Conservation (phyloP, 2,113 vertebrate species). For the Melospiza georgiana region DNA sequence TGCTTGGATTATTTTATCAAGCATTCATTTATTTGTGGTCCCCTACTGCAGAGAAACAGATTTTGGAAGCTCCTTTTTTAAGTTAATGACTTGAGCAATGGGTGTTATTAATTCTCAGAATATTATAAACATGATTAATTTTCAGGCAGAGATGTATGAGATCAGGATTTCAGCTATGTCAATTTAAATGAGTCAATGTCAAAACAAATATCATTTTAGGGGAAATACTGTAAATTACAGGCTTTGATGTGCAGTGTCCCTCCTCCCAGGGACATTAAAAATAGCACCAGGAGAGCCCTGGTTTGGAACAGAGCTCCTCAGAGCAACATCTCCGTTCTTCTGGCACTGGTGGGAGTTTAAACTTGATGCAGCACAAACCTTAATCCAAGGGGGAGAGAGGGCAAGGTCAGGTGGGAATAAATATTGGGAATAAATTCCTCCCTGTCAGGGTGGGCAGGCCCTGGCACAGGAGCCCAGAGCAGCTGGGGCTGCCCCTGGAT, state of each 20-base stretch:
- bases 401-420: background rate
- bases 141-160: constrained; percentile 90
- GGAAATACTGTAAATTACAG: constrained; percentile 27
- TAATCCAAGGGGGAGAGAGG: background rate
- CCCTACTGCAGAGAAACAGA: constrained; percentile 81
- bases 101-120: constrained; percentile 91
- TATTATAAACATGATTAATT: constrained; percentile 98
- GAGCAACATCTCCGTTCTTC: background rate
- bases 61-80: constrained; percentile 84
- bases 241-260: constrained; percentile 10
- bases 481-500: background rate
- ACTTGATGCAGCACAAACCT: accelerated
- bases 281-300: background rate
- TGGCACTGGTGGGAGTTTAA: accelerated
- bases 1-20: constrained; percentile 99
- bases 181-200: constrained; percentile 83
- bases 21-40: constrained; percentile 91
- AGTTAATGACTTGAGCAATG: constrained; percentile 91
- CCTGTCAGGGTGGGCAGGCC: background rate
- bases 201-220: constrained; percentile 73
- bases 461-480: background rate
- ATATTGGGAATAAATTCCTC: background rate
- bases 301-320: background rate
- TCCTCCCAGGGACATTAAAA: background rate
- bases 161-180: constrained; percentile 84